Base-by-base conservation (phyloP, 2,888 invertebrate species). In the Hirtodrosophila trivittata region DNA sequence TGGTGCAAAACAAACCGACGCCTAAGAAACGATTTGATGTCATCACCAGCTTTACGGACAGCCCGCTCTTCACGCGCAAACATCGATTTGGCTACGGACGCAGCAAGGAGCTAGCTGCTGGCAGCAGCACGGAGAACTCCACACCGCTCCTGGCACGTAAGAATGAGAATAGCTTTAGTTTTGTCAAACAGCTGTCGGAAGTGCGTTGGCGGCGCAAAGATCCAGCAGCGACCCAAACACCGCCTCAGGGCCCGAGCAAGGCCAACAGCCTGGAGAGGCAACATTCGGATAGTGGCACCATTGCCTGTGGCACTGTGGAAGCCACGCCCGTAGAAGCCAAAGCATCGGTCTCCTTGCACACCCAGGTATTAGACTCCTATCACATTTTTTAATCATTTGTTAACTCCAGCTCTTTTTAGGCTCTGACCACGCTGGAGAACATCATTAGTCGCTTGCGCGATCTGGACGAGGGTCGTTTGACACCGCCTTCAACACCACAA, bases 391-490 rank as follows among this genome's bases (percentile, higher is more conserved):
- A 12, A 16, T 38, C 0, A 30, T 38, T n/a, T n/a, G 1, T 28
- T 18, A 14, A 38, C 12, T 2, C n/a, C 12, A 6, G 43, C 30
- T 4, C 3, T 0, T 58, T 72, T 2, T 37, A 93, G 89, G 93
- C 93, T 16, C 89, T 93, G 65, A 92, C 92, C 13, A 93, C 93
- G 32, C 88, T 93, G 77, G 93, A 93, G 77, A 93, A 92, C 80
- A 91, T 93, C 39, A 92, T 93, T 45, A 92, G 92, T 56, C 91
- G 93, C 21, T 84, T 93, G 71, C 90, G 93, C 47, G 93, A 91
- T 80, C 74, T 91, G 39, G 92, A 93, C 72, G 93, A 92, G 76
- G 91, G 91, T 14, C 90, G 91, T 12, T 75, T 91, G 18, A 91
- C 92, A 33, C 92, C 92, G n/a, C 92, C 92, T 12, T 86, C 90